Percentiles rank a stretch among this genome's conserved stretches.
These are phyloP conservation scores for Drosophila ambigua DNA, from an alignment of 1,140 invertebrate species.

Conservation along the genomic window DNA sequence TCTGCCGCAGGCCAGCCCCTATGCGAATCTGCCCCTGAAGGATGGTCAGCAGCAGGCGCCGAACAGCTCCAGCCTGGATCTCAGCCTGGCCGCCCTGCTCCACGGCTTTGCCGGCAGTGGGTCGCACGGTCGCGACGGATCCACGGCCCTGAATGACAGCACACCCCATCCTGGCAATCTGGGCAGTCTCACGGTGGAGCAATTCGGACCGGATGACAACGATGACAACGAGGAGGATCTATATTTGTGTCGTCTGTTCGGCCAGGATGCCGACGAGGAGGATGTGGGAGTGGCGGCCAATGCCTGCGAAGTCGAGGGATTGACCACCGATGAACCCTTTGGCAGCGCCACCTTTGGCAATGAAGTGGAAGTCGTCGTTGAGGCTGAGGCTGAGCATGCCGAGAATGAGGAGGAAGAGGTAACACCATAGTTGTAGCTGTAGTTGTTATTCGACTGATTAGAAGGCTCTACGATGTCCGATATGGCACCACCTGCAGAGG, in stretches of 20 bases:
- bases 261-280: constrained; percentile 41
- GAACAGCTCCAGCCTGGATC: constrained; percentile 61
- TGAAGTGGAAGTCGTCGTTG: constrained; percentile 55
- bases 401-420: constrained; percentile 69
- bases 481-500: constrained; percentile 31
- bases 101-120: constrained; percentile 58
- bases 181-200: constrained; percentile 52
- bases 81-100: constrained; percentile 62
- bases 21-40: constrained; percentile 76
- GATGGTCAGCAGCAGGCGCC: constrained; percentile 72
- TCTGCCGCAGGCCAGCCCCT: constrained; percentile 62
- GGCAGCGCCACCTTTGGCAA: constrained; percentile 50
- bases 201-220: constrained; percentile 38
- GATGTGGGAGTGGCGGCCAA: constrained; percentile 51
- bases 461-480: constrained; percentile 7
- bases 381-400: neutral
- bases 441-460: constrained; percentile 30
- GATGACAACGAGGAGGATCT: constrained; percentile 40
- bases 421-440: constrained; percentile 37
- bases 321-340: constrained; percentile 58
- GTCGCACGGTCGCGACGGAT: constrained; percentile 11
- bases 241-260: constrained; percentile 36
- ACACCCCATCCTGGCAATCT: constrained; percentile 68
- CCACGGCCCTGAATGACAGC: constrained; percentile 71
- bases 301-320: constrained; percentile 66